Conservation (phyloP, 2,888 invertebrate genomes). For the Carcina quercana region DNA sequence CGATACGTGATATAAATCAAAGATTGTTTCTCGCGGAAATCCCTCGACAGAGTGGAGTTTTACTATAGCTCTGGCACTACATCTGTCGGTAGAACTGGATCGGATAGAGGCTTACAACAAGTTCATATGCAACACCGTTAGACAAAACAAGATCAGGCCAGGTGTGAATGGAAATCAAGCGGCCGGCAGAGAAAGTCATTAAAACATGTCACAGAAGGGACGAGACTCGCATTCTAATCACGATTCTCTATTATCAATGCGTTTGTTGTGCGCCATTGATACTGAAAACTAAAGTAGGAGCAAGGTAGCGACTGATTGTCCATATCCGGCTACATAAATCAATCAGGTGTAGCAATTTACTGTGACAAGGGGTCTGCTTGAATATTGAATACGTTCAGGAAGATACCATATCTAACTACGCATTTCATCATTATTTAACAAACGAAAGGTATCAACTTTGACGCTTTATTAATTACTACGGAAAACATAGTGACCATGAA, state of each 20-base stretch:
- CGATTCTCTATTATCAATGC: slow-evolving; percentile 1
- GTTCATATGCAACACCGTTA: slow-evolving; percentile 27
- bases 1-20: slow-evolving; percentile 42
- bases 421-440: too few species aligned
- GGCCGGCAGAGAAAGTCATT: slow-evolving; percentile 64
- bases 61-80: too few species aligned
- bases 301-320: not conserved
- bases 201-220: slow-evolving; percentile 46
- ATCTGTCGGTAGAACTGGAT: too few species aligned
- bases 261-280: not conserved
- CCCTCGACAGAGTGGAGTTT: slow-evolving; percentile 22
- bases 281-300: not conserved
- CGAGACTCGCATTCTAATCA: slow-evolving; percentile 41
- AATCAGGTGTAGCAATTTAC: not conserved
- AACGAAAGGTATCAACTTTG: too few species aligned
- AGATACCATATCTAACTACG: too few species aligned
- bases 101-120: slow-evolving; percentile 18
- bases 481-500: too few species aligned
- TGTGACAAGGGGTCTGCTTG: too few species aligned
- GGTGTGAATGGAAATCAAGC: slow-evolving; percentile 42
- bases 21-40: slow-evolving; percentile 32
- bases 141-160: slow-evolving; percentile 31
- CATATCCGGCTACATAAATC: slow-evolving; percentile 1
- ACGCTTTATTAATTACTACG: too few species aligned
- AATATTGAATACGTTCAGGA: too few species aligned